Evolutionary conservation across 2,888 invertebrate genomes (phyloP).

Genomic region (Pandemis heparana): DNA sequence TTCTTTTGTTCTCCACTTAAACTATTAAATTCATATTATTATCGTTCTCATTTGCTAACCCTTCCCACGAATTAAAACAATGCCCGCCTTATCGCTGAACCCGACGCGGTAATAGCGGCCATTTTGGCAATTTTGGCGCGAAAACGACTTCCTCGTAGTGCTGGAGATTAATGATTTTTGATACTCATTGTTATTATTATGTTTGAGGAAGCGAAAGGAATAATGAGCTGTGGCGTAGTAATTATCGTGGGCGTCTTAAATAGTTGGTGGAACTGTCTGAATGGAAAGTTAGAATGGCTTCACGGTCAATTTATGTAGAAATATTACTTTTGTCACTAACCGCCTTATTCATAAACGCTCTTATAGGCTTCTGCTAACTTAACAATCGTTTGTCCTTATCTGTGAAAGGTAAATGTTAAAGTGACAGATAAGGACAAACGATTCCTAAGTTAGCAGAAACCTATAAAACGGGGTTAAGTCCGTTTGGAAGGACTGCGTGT

Average conservation of each 20-base stretch:
- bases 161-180: slow-evolving; percentile 40
- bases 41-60: slow-evolving; percentile 14
- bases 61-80: slow-evolving; percentile 34
- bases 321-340: too few relatives aligned
- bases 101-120: slow-evolving; percentile 51
- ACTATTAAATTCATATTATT: not conserved
- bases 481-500: too few relatives aligned
- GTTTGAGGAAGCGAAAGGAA: slow-evolving; percentile 11
- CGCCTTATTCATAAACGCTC: too few relatives aligned
- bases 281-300: slow-evolving; percentile 8
- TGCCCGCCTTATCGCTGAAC: slow-evolving; percentile 39
- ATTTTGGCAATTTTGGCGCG: slow-evolving; percentile 51
- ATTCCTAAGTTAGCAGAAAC: too few relatives aligned
- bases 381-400: too few relatives aligned
- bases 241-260: not conserved
- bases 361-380: too few relatives aligned
- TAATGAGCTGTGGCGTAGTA: slow-evolving; percentile 21
- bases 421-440: too few relatives aligned
- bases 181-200: slow-evolving; percentile 37
- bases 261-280: not conserved
- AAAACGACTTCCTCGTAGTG: slow-evolving; percentile 56
- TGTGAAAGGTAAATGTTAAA: too few relatives aligned
- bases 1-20: slow-evolving; percentile 2
- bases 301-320: not conserved
- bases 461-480: too few relatives aligned